A percentile compares a stretch with the other conserved stretches of the same genome.
Evolutionary conservation across 2,113 vertebrate species (phyloP).

Genomic region (Eolophus roseicapilla): DNA sequence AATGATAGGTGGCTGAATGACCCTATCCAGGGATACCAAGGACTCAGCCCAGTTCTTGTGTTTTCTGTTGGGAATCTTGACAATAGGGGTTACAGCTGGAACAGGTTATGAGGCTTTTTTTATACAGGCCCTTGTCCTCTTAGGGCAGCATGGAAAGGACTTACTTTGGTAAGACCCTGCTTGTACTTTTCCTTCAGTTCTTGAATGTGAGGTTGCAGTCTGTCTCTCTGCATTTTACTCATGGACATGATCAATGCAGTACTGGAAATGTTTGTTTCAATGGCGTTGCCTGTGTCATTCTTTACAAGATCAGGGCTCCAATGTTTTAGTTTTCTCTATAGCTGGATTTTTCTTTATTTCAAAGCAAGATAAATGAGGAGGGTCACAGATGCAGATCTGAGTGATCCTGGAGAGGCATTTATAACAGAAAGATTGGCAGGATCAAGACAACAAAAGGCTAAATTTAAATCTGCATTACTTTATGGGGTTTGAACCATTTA

Average conservation of each 20-base stretch:
- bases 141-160: background rate
- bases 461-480: background rate
- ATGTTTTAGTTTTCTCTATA: background rate
- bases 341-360: background rate
- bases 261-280: background rate
- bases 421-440: background rate
- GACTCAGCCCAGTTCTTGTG: background rate
- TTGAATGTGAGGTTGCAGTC: background rate
- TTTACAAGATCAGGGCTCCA: background rate
- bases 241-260: background rate
- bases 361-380: background rate
- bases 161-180: background rate
- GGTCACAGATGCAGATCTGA: background rate
- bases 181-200: background rate
- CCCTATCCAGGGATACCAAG: background rate
- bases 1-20: background rate
- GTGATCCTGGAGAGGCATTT: background rate
- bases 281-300: background rate
- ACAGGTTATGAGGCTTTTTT: background rate
- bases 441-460: background rate
- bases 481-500: conserved; percentile 6
- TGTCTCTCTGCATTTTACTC: background rate
- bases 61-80: background rate
- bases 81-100: background rate
- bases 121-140: background rate